Evolutionary conservation across 53 echinoderm and acorn worm genomes (phyloP).

Genomic region (Crossaster papposus): DNA sequence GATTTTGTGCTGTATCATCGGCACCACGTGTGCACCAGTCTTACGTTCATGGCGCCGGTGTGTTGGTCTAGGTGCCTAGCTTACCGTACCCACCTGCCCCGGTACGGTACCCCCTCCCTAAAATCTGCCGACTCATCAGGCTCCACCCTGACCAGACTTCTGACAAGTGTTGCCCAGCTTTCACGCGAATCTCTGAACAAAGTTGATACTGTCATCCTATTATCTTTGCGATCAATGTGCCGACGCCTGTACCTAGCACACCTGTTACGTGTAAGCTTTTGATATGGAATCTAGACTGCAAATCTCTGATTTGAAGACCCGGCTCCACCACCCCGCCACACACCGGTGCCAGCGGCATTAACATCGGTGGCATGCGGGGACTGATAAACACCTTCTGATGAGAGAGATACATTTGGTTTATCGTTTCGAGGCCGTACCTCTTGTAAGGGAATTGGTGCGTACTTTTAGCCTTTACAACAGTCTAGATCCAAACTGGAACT

Average conservation of each 20-base stretch:
- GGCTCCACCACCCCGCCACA: not conserved
- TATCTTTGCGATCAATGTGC: not conserved
- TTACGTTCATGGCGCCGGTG: too few species aligned
- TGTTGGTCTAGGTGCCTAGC: too few species aligned
- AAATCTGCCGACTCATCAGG: not conserved
- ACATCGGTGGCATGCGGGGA: not conserved
- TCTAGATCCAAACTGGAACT: too few species aligned
- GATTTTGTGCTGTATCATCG: too few species aligned
- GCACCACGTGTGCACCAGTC: too few species aligned
- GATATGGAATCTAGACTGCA: not conserved
- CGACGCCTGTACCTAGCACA: not conserved
- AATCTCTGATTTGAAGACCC: not conserved
- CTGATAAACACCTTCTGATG: not conserved
- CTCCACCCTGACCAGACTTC: not conserved
- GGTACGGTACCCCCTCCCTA: not conserved
- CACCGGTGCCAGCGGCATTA: slow-evolving; percentile 11
- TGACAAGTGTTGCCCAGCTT: not conserved
- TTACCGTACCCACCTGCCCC: too few species aligned
- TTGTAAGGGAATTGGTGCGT: too few species aligned
- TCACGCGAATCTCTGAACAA: not conserved
- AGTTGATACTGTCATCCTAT: not conserved
- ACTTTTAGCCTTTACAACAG: too few species aligned
- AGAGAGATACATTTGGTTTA: too few species aligned
- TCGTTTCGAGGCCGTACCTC: too few species aligned
- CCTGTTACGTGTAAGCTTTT: not conserved